A percentile compares a stretch with the other conserved stretches of the same genome.
Evolutionary conservation across 92 coral and sea anemone genomes (phyloP).

Genomic region (Actinostola sp.): DNA sequence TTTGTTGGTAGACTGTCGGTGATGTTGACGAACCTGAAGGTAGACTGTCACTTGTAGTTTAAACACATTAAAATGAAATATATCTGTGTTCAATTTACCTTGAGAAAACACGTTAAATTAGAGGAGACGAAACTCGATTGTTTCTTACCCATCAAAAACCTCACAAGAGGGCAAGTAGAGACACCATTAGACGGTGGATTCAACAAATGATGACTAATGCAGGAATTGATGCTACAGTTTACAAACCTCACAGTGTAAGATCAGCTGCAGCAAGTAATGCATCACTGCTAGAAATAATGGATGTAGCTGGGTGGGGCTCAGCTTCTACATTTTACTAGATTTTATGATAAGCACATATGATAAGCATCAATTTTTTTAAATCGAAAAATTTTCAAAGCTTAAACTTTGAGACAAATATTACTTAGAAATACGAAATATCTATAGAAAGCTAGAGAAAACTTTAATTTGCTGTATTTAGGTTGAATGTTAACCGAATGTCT

Average conservation of each 20-base stretch:
- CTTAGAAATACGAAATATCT: too few species aligned
- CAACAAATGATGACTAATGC: slow-evolving; percentile 47
- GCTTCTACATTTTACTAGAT: slow-evolving; percentile 63
- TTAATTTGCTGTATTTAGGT: too few species aligned
- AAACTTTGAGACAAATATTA: too few species aligned
- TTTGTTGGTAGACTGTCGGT: too few species aligned
- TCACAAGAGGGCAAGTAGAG: slow-evolving; percentile 58
- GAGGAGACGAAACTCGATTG: slow-evolving; percentile 33
- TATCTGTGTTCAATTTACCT: slow-evolving; percentile 36
- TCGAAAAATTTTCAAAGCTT: too few species aligned
- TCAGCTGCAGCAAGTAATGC: slow-evolving; percentile 37
- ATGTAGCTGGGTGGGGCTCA: slow-evolving; percentile 59
- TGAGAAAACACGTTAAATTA: slow-evolving; percentile 14
- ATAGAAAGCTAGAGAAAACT: too few species aligned
- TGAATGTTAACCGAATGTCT: too few species aligned
- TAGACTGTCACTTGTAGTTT: slow-evolving; percentile 45
- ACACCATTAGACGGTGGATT: slow-evolving; percentile 52
- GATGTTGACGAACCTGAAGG: slow-evolving; percentile 25
- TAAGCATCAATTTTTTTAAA: too few species aligned
- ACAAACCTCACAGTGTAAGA: slow-evolving; percentile 58
- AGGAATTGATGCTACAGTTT: slow-evolving; percentile 46
- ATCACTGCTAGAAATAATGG: slow-evolving; percentile 45
- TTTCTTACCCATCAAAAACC: slow-evolving; percentile 63
- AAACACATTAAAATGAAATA: background rate
- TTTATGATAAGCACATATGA: slow-evolving; percentile 51